Conservation (phyloP, 2,888 invertebrate species). For the Diaperis boleti region DNA sequence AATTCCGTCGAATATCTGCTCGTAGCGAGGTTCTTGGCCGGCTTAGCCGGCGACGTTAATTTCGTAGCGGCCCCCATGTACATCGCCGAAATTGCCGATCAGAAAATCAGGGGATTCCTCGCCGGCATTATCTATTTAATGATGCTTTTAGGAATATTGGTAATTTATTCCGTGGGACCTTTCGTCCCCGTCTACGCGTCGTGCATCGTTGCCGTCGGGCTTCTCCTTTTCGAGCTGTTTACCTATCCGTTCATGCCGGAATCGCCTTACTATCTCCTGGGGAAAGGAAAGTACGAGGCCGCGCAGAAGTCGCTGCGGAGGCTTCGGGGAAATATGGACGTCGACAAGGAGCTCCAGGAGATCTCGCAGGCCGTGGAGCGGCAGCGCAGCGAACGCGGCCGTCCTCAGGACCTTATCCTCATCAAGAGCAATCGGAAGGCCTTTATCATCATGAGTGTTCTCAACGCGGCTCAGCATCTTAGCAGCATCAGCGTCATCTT, state of each 20-base stretch:
- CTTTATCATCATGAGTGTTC: conserved; percentile 61
- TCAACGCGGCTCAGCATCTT: conserved; percentile 63
- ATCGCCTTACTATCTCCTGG: conserved; percentile 62
- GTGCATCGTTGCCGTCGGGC: conserved; percentile 54
- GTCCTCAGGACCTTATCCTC: conserved; percentile 60
- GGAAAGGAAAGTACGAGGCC: conserved; percentile 59
- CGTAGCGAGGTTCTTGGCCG: conserved; percentile 61
- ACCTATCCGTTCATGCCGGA: conserved; percentile 61
- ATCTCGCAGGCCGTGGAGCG: conserved; percentile 60
- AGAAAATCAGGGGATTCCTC: conserved; percentile 63
- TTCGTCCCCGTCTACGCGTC: conserved; percentile 57
- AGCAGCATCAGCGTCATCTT: conserved; percentile 64
- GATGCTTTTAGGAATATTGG: conserved; percentile 63
- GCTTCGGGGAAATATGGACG: conserved; percentile 54
- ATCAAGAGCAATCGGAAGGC: conserved; percentile 63
- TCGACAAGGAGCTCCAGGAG: conserved; percentile 61
- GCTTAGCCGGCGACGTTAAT: conserved; percentile 63
- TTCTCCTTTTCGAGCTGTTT: conserved; percentile 58
- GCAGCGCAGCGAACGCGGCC: conserved; percentile 61
- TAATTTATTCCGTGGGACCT: conserved; percentile 61
- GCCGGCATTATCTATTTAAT: conserved; percentile 64
- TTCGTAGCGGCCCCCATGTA: conserved; percentile 66
- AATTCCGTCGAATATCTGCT: conserved; percentile 58
- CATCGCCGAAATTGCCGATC: conserved; percentile 64
- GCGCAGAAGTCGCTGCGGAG: conserved; percentile 58